Conservation (phyloP, 1,140 invertebrate genomes). For the Camponotus floridanus region DNA sequence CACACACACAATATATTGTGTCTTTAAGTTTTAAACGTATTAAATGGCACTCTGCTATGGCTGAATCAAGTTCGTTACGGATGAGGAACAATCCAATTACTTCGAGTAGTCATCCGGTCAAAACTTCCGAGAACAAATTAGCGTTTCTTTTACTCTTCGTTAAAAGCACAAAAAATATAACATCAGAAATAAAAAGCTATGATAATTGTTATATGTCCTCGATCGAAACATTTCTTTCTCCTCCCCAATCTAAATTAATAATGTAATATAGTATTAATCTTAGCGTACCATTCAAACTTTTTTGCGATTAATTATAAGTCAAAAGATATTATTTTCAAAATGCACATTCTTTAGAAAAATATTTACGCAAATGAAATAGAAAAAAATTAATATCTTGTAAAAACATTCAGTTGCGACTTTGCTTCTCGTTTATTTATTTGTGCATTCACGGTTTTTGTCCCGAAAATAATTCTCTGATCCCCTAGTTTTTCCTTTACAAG, state of each 20-base stretch:
- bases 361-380: not conserved
- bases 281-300: not conserved
- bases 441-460: not conserved
- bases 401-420: not conserved
- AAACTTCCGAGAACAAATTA: conserved; percentile 74
- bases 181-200: conserved; percentile 2
- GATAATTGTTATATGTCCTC: conserved; percentile 10
- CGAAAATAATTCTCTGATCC: conserved; percentile 14
- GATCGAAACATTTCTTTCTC: not conserved
- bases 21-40: conserved; percentile 44
- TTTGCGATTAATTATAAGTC: not conserved
- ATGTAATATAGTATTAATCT: not conserved
- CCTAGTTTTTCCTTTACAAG: too few species aligned
- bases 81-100: conserved; percentile 67
- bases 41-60: conserved; percentile 17
- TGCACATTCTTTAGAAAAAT: not conserved
- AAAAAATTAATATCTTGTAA: not conserved
- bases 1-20: not conserved
- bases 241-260: not conserved
- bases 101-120: conserved; percentile 66
- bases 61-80: conserved; percentile 61
- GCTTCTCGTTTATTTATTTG: not conserved
- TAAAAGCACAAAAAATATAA: conserved; percentile 17
- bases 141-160: conserved; percentile 19
- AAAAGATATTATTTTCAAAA: not conserved